Evolutionary conservation across 2,888 invertebrate genomes (phyloP), one percentile per base, ranked within the genome.

Genomic region (Drosophila demipolita): DNA sequence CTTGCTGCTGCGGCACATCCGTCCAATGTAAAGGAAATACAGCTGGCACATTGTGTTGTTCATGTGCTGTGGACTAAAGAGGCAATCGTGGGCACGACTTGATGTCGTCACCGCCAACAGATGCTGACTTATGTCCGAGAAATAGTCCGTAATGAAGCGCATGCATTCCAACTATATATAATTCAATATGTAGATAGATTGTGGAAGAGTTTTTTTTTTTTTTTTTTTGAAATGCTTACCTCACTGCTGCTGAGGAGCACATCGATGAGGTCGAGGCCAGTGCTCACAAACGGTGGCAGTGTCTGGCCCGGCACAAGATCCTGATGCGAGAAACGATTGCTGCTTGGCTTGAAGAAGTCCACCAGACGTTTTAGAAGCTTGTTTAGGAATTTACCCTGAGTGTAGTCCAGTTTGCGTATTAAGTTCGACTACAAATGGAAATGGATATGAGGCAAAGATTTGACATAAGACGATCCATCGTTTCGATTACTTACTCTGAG

Each of bases 21-120:
- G 96, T 0, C 99, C 99, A 74, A 99, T 95, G 91, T 98, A 97
- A 52, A 99, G 94, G 93, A 99, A 99, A 94, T 99, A 99, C 94
- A 97, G 97, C 93, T 98, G 98, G 92, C 98, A 97, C 94, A 98
- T 96, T 0, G 98, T 98, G 88, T 96, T 97, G 83, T 96, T 95
- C 95, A 98, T 96, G 91, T 97, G 96, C 82, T 97, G 96, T 1
- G 98, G 98, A 92, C 97, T 97, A 89, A 98, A 97, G 26, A 98
- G 93, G 80, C 97, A 97, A 91, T 97, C 97, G 91, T 97, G 97
- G 0, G 97, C 97, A 79, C 96, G 96, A 80, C 95, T 95, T 2
- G 96, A 95, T 3, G 95, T 95, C 52, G 95, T 95, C 55, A 98
- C 96, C 15, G 96, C 95, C 75, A 95, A 94, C 62, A 98, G 94